Evolutionary conservation across 30 jellyfish, hydroid and myxozoan species (phyloP).

Genomic region (Chrysaora quinquecirrha): DNA sequence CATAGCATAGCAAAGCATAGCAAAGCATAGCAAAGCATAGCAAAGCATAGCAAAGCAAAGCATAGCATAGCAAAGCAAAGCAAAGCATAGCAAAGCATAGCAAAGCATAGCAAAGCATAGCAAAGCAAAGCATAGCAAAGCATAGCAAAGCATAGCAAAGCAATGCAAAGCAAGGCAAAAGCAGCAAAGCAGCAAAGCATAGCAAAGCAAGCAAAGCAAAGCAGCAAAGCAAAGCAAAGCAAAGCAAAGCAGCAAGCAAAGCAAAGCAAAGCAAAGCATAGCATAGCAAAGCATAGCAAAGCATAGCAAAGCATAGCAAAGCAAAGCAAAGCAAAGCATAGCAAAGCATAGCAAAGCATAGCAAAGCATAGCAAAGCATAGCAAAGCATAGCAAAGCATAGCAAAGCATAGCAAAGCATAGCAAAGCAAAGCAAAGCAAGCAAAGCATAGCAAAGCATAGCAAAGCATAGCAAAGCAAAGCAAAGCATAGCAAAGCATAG

Average conservation of each 20-base stretch:
- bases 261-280: neutral
- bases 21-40: conserved; percentile 4
- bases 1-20: neutral
- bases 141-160: neutral
- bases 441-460: no score
- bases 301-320: neutral
- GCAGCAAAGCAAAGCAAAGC: neutral
- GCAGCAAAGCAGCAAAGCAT: neutral
- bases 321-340: neutral
- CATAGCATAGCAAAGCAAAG: conserved; percentile 8
- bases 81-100: neutral
- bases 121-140: neutral
- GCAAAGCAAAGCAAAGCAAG: no score
- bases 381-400: no score
- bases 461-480: no score
- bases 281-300: neutral
- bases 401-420: no score
- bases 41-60: neutral
- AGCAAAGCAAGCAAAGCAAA: neutral
- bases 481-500: no score
- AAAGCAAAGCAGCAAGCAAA: neutral
- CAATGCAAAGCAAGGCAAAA: neutral
- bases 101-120: conserved; percentile 1
- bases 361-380: no score
- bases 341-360: no score